Evolutionary conservation across 2,797 vertebrate species (phyloP).

Genomic region (Sebastiscus albofasciatus): DNA sequence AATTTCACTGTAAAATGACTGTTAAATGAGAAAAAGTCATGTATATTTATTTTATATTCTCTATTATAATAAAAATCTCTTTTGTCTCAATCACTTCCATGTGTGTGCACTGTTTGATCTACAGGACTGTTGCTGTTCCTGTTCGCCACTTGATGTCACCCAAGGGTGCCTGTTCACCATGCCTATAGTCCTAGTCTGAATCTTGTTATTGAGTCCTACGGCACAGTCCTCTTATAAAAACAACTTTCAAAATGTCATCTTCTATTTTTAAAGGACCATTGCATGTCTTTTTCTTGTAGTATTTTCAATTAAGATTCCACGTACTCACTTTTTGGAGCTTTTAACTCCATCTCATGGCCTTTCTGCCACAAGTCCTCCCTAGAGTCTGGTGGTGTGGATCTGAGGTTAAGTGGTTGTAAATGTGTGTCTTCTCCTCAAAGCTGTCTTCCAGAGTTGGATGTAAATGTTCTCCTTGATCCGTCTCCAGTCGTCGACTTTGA

Average conservation of each 20-base stretch:
- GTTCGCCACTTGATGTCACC: constrained; percentile 58
- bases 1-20: constrained; percentile 90
- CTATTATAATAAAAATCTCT: constrained; percentile 93
- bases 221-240: not conserved
- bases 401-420: not conserved
- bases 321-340: not conserved
- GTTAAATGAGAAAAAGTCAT: constrained; percentile 88
- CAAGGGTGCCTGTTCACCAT: not conserved
- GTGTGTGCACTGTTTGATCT: not conserved
- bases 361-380: not conserved
- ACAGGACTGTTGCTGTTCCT: not conserved
- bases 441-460: not conserved
- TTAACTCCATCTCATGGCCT: not conserved
- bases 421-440: not conserved
- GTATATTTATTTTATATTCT: constrained; percentile 96
- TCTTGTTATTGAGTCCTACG: not conserved
- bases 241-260: not conserved
- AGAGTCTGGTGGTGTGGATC: not conserved
- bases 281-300: not conserved
- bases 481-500: not conserved
- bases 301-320: not conserved
- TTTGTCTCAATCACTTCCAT: constrained; percentile 80
- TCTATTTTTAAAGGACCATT: not conserved
- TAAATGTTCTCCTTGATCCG: not conserved
- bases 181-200: not conserved